A percentile compares a stretch with the other conserved stretches of the same genome.
Conservation (phyloP, 2,888 invertebrate genomes). For the Imbricaverruca yamaguchii region DNA sequence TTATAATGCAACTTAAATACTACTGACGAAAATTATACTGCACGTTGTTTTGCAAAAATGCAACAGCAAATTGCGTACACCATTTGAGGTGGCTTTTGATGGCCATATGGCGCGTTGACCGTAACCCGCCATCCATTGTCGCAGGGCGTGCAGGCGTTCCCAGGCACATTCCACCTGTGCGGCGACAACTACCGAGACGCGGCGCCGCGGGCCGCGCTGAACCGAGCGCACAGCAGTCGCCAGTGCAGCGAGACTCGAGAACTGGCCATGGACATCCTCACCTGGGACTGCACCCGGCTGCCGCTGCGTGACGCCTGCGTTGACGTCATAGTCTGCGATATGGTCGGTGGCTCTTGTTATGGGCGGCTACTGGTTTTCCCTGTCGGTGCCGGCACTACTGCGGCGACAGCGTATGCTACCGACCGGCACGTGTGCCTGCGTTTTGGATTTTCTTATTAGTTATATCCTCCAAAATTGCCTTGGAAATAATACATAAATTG, state of each 20-base stretch:
- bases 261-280: conserved; percentile 41
- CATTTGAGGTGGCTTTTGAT: no score
- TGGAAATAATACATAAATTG: neutral
- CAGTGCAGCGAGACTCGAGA: neutral
- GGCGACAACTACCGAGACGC: conserved; percentile 42
- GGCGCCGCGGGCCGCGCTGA: neutral
- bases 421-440: no score
- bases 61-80: no score
- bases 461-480: no score
- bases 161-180: conserved; percentile 42
- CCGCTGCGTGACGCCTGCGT: conserved; percentile 47
- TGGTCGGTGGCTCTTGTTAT: conserved; percentile 38
- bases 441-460: no score
- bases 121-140: neutral
- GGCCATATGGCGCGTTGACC: no score
- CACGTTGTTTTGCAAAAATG: no score
- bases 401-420: no score
- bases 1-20: no score
- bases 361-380: neutral
- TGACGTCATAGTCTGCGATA: conserved; percentile 51
- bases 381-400: neutral
- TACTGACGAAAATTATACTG: no score
- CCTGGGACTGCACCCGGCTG: conserved; percentile 47
- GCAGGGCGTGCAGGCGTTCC: conserved; percentile 44
- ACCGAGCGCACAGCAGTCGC: neutral